Conservation (phyloP, 2,888 invertebrate species). For the Physocephala rufipes region DNA sequence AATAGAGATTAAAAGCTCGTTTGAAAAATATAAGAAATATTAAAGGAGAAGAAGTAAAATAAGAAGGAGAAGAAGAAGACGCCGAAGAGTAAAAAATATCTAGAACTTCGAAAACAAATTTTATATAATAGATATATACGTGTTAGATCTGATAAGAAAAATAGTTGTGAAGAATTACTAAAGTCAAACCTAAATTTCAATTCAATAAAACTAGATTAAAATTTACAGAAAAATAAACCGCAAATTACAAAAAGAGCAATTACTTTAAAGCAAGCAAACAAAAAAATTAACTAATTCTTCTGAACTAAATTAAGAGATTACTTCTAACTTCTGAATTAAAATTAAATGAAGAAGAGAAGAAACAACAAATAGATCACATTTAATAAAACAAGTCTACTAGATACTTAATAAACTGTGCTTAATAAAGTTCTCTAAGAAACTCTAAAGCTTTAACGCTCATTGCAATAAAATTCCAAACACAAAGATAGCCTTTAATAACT, state of each 20-base stretch:
- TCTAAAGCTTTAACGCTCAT: too few species aligned
- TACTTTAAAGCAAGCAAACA: constrained; percentile 28
- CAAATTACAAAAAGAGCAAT: constrained; percentile 11
- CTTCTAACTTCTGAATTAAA: too few species aligned
- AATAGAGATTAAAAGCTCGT: neutral
- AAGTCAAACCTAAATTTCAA: neutral
- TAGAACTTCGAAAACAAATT: neutral
- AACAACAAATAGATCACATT: neutral
- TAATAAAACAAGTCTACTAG: neutral
- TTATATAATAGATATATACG: too few species aligned
- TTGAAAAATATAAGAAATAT: too few species aligned
- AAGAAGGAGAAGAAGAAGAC: neutral
- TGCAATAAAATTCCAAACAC: too few species aligned
- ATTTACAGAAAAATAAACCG: too few species aligned
- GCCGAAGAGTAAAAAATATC: neutral
- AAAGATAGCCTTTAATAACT: too few species aligned
- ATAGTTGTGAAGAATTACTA: neutral
- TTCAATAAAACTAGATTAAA: constrained; percentile 8
- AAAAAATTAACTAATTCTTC: neutral
- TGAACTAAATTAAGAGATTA: neutral
- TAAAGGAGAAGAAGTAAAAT: too few species aligned
- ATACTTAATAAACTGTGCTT: too few species aligned
- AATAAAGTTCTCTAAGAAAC: too few species aligned
- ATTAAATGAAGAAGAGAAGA: neutral
- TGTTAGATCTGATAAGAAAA: constrained; percentile 12